Base-by-base conservation (phyloP, 2,797 vertebrate species). In the Danio kyathit region DNA sequence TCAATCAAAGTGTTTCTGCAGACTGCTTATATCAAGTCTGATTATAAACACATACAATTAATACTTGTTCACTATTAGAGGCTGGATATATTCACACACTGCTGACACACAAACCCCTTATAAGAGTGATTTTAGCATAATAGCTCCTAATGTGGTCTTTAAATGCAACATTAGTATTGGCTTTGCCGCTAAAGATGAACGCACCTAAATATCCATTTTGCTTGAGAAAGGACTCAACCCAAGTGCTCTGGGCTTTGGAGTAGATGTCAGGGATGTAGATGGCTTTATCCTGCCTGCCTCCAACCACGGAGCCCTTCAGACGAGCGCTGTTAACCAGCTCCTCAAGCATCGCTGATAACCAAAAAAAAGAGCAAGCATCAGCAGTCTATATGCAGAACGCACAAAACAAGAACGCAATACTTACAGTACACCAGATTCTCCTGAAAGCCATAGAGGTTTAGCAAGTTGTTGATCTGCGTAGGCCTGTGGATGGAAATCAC, bases 361-460 rank as follows among this genome's bases (percentile, higher is more conserved):
- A 61, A 38, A 29, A 38, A 29, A 54, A 19, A 16, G n/a, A 70
- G 14, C 5, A 76, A 29, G 14, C 2, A 16, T 41, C 66, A n/a
- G 29, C 8, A 8, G 5, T 60, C 40, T 7, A 10, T 5, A 75
- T 9, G 38, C 8, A 56, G 41, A 4, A 61, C 0, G 1, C 12
- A 38, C 57, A 44, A 2, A 6, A 51, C 4, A 21, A 49, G 48
- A 13, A 19, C 9, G 13, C 13, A 46, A 44, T 43, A 92, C 97
- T 97, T 92, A 99, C 98, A 96, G 88, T 99, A 99, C 81, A 99
- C 93, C 70, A 99, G 95, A 90, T 99, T 96, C 72, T 99, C 97
- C 83, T 98, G 97, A 89, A 99, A 97, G 87, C 96, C 96, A 73
- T 96, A 96, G 0, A 94, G 90, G 89, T 92, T 93, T 40, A 99